Base-by-base conservation (phyloP, 2,797 vertebrate species). In the Poecilia wingei region DNA sequence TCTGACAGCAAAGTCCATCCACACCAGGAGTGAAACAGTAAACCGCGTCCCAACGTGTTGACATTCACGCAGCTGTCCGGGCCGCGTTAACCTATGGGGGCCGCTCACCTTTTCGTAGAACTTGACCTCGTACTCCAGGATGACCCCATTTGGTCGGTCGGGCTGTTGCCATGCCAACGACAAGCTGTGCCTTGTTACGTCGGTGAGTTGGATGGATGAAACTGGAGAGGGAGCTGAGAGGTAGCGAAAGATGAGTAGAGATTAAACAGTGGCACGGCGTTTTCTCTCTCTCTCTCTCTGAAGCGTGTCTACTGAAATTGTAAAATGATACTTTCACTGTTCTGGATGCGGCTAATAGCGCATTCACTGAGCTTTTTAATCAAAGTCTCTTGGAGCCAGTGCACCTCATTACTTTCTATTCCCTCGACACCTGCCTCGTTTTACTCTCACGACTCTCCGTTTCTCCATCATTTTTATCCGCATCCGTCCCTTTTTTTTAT, bases 51-150 rank as follows among this genome's bases (percentile, higher is more conserved):
- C 41, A 16, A 72, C 77, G 28, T 88, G 89, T 84, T 88, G 90
- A 81, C 84, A 82, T 90, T 78, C 78, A 75, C 78, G 74, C 80
- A 71, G 70, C 77, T 64, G 70, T 33, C 79, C 13, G 77, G 61
- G 82, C 85, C 68, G 82, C 81, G 84, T 89, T 90, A 88, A 92
- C 86, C 90, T 84, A 80, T 31, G 10, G 68, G 61, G 57, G 51
- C 33, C 12, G 3, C 94, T 95, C 96, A 99, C 98, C 98, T 99
- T 99, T 91, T 99, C 98, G 51, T 99, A 99, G 94, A 99, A 99
- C 88, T 99, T 99, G 96, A 99, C 97, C 96, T 99, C 98, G 22
- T 99, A 99, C 83, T 99, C 98, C 90, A 99, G 92, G 92, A 99
- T 99, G 84, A 99, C 98, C 77, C 98, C 98, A 25, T 99, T 99